phyloP scores from a whole-genome alignment of 1,140 invertebrate genomes.

The Penaeus indicus region DNA sequence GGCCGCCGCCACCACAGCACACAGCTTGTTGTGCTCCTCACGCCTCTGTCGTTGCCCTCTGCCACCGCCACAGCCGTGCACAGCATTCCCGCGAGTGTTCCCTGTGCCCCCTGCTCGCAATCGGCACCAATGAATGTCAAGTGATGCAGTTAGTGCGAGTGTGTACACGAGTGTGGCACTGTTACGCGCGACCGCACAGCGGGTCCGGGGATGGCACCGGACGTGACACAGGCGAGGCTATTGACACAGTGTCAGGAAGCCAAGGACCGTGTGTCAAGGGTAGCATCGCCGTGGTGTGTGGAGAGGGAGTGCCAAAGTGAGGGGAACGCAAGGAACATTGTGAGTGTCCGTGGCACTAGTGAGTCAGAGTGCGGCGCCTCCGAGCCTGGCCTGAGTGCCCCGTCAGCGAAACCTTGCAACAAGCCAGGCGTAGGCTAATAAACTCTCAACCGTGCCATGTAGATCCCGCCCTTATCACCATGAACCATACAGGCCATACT shows the following conservation, averaged over 20 bases:
- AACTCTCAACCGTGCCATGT: background rate
- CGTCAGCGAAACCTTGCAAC: constrained; percentile 34
- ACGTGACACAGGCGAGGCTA: constrained; percentile 49
- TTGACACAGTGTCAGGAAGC: constrained; percentile 37
- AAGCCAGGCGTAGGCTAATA: constrained; percentile 17
- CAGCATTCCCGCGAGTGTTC: no score
- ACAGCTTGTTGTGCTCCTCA: constrained; percentile 30
- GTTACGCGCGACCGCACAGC: constrained; percentile 5
- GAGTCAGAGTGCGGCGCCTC: constrained; percentile 3
- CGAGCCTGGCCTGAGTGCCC: background rate
- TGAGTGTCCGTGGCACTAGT: no score
- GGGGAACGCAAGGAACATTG: background rate
- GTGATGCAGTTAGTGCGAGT: background rate
- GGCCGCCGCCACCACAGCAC: constrained; percentile 41
- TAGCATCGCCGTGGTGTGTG: background rate
- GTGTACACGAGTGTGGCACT: constrained; percentile 33
- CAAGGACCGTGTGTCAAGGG: background rate
- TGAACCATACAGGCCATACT: constrained; percentile 48
- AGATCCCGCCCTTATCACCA: constrained; percentile 12
- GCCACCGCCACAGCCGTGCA: constrained; percentile 25
- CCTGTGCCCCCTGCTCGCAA: no score
- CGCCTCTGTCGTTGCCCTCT: constrained; percentile 26
- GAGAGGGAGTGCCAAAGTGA: background rate
- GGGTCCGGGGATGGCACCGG: constrained; percentile 47
- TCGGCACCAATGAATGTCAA: background rate